A percentile compares a stretch with the other conserved stretches of the same genome.
Conservation (phyloP, 23 tunicate species). For the Diplosoma virens region DNA sequence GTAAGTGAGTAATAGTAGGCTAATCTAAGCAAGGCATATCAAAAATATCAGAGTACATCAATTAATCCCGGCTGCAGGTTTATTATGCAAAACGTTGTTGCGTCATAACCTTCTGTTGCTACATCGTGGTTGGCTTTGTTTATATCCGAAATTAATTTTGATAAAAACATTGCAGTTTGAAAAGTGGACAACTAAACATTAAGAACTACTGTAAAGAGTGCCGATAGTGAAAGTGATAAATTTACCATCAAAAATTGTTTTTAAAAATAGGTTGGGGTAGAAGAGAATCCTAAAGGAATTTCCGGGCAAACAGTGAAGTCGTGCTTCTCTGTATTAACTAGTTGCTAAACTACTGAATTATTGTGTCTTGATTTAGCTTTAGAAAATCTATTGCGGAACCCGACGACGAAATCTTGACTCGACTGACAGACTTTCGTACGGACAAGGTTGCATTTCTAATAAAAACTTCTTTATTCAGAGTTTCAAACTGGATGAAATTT, state of each 20-base stretch:
- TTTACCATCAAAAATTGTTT: not conserved
- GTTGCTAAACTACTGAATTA: not conserved
- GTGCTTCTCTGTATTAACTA: not conserved
- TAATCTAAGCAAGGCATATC: not conserved
- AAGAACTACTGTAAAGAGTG: not conserved
- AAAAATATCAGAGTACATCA: not conserved
- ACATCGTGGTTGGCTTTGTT: not conserved
- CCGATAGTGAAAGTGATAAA: not conserved
- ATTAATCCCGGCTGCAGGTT: not conserved
- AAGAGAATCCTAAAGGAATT: not conserved
- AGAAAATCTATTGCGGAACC: too few relatives aligned
- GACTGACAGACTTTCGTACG: too few relatives aligned
- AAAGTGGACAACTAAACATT: not conserved
- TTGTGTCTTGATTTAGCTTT: too few relatives aligned
- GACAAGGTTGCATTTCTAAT: too few relatives aligned
- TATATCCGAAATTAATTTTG: not conserved
- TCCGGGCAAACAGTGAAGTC: not conserved
- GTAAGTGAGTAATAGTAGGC: not conserved
- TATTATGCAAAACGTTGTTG: not conserved
- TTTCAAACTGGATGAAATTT: too few relatives aligned
- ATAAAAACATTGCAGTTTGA: not conserved
- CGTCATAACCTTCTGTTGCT: not conserved
- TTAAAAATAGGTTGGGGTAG: not conserved
- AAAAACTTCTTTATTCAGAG: too few relatives aligned
- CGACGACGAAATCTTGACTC: too few relatives aligned